Percentiles rank a stretch among this genome's conserved stretches.
phyloP scores from a whole-genome alignment of 2,888 invertebrate species.

The Tiliacea citrago region DNA sequence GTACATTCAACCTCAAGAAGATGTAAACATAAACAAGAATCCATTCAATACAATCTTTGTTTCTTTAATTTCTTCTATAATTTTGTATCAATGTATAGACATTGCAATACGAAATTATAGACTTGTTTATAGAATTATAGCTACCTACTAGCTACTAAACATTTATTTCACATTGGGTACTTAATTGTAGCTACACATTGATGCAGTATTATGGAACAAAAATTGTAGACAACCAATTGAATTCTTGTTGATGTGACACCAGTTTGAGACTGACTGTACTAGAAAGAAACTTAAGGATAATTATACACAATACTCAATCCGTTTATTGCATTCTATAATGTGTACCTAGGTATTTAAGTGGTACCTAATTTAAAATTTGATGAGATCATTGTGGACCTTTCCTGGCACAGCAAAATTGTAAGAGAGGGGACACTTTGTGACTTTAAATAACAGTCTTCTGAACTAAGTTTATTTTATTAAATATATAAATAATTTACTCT shows the following conservation, averaged over 20 bases:
- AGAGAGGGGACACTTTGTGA: not conserved
- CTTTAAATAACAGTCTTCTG: not conserved
- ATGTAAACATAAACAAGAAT: not conserved
- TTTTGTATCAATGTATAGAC: not conserved
- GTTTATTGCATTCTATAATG: not conserved
- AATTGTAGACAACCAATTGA: not conserved
- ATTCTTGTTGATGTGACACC: not conserved
- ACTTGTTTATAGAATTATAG: not conserved
- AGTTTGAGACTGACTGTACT: not conserved
- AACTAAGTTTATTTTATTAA: not conserved
- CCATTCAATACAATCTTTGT: not conserved
- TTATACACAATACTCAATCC: not conserved
- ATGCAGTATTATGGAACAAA: not conserved
- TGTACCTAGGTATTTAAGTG: not conserved
- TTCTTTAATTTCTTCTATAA: not conserved
- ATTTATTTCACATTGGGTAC: not conserved
- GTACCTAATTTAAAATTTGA: not conserved
- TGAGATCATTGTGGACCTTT: not conserved
- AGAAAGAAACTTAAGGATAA: not conserved
- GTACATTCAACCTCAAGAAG: not conserved
- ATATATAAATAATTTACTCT: not conserved
- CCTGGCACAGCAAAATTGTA: not conserved
- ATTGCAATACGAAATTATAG: not conserved
- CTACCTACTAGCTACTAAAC: not conserved
- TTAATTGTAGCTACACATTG: not conserved